These are phyloP conservation scores for Callionymus lyra DNA, from an alignment of 2,113 vertebrate genomes.

Conservation along the genomic window DNA sequence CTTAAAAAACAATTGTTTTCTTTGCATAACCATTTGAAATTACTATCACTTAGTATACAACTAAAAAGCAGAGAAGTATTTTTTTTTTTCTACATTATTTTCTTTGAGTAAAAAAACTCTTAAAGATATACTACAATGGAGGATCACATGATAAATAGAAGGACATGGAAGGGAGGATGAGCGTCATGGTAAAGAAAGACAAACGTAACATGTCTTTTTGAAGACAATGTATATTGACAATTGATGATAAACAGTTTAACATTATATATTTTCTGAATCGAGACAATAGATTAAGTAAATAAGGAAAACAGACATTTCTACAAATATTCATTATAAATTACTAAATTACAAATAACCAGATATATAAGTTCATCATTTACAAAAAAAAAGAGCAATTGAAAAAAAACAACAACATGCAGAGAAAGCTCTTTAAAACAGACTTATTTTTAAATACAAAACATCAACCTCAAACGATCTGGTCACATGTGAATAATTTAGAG, in stretches of 20 bases:
- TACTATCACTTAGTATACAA: no score
- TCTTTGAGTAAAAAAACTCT: no score
- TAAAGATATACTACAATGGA: no score
- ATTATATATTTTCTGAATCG: slow-evolving; percentile 16
- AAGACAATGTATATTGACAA: slow-evolving; percentile 37
- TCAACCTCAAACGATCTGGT: slow-evolving; percentile 32
- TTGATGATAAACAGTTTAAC: slow-evolving; percentile 31
- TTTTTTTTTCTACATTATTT: no score
- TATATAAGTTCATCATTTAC: slow-evolving; percentile 18
- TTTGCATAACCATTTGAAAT: no score
- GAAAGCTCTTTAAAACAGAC: not conserved
- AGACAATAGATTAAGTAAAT: slow-evolving; percentile 14
- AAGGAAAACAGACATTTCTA: no score
- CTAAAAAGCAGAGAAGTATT: no score
- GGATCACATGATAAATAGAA: not conserved
- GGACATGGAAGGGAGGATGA: slow-evolving; percentile 1
- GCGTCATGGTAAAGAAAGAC: slow-evolving; percentile 17
- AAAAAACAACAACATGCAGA: not conserved
- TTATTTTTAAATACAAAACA: slow-evolving; percentile 25
- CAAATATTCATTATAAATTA: not conserved
- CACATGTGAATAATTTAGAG: slow-evolving; percentile 22
- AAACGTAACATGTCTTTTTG: slow-evolving; percentile 9
- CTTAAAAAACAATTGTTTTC: no score
- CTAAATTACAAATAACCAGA: slow-evolving; percentile 15
- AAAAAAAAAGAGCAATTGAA: no score